These are phyloP conservation scores for Chaetops frenatus DNA, from an alignment of 2,113 vertebrate species.

Conservation along the genomic window DNA sequence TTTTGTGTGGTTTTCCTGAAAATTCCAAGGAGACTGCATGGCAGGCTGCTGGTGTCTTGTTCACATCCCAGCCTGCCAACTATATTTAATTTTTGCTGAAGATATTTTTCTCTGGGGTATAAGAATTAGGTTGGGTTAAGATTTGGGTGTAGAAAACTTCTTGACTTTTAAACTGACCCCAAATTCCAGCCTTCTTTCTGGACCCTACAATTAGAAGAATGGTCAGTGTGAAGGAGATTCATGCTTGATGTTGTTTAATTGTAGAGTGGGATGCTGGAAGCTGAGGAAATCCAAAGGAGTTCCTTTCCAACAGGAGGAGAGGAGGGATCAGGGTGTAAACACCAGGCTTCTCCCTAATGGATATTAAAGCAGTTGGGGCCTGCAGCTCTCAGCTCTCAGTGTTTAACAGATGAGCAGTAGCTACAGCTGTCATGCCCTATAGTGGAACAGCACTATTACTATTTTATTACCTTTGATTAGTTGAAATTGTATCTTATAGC, in stretches of 20 bases:
- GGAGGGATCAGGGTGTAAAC: background rate
- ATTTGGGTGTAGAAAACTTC: background rate
- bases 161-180: background rate
- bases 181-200: background rate
- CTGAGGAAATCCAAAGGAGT: background rate
- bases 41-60: background rate
- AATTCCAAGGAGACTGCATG: background rate
- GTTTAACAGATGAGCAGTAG: background rate
- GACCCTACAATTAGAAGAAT: background rate
- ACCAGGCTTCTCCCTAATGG: background rate
- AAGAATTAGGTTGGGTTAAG: background rate
- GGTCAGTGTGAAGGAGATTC: background rate
- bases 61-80: background rate
- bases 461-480: conserved; percentile 42
- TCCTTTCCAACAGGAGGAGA: background rate
- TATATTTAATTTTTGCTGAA: background rate
- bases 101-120: background rate
- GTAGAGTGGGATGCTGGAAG: background rate
- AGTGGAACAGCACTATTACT: background rate
- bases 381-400: background rate
- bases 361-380: background rate
- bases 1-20: background rate
- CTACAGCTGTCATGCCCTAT: conserved; percentile 12
- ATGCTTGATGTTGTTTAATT: background rate
- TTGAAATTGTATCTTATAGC: conserved; percentile 1